Base-by-base conservation (phyloP, 2,888 invertebrate species). In the Ischnus inquisitorius region DNA sequence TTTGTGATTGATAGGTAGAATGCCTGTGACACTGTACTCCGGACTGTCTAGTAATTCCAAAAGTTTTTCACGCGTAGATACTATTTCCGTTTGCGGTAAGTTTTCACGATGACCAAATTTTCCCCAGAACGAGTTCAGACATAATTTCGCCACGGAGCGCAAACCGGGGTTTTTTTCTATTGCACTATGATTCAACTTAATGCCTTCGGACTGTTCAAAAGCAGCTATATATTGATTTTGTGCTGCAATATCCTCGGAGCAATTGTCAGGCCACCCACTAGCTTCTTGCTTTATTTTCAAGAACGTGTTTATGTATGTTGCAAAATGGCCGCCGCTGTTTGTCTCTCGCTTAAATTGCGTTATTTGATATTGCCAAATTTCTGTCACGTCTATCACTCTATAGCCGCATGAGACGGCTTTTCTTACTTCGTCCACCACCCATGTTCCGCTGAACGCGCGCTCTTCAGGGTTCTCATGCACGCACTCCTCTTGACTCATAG, bases 51-150 rank as follows among this genome's bases (percentile, higher is more conserved):
- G 60, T 22, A 54, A 6, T 12, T 43, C 43, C 43, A 43, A 4
- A 12, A 43, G 43, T 43, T 43, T 6, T 8, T 43, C 6, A 43
- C 12, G 43, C 12, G 43, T 5, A 6, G 43, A 43, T 2, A 43
- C 43, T 12, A 43, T 43, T 12, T 2, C 8, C 10, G 43, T 43
- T 43, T 43, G 43, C 6, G 43, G 43, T 6, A 43, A 6, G 12
- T 43, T 43, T 43, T 43, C 43, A 6, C 86, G 51, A 41, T 89
- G 88, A 0, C 87, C 89, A 68, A 89, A 88, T 75, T 89, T 89
- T n/a, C 89, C 89, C 89, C 89, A 90, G 77, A 90, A 89, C 0
- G 86, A 86, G 68, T 90, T 91, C 1, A 90, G 51, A 41, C 86
- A 86, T 6, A 90, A 51, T 74, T 91, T 90, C 1, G 89, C 87